Evolutionary conservation across 2,888 invertebrate genomes (phyloP), one percentile per base, ranked within the genome.

Genomic region (Chloroclystis v-ata): DNA sequence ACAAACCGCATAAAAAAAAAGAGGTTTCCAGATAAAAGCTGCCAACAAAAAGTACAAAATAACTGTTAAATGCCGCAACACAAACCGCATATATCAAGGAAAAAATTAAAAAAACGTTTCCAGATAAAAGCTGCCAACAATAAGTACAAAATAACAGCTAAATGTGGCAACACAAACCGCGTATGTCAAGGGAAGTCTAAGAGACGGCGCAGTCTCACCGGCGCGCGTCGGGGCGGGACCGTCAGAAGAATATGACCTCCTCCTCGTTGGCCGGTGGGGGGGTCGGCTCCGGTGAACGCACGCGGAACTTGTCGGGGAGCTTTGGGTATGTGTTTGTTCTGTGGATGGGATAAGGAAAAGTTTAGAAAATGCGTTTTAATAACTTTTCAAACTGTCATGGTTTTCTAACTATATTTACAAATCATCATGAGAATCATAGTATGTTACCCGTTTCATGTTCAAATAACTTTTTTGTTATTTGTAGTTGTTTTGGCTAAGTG

Each of bases 321-420:
- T 93, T 92, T 13, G 93, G 93, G 76, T 93, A 93, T 0, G 93
- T 92, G 76, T 93, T 91, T 25, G 92, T 93, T 68, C 92, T 90
- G 67, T 1, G 14, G 14, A 32, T 13, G 9, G 9, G 3, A 5
- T 32, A 1, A 8, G 13, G 0, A 32, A 12, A 7, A n/a, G n/a
- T n/a, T n/a, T 30, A 8, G 13, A 13, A 30, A 30, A 30, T 29
- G 2, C 20, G n/a, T n/a, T n/a, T n/a, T n/a, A n/a, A n/a, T n/a
- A n/a, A n/a, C n/a, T n/a, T n/a, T n/a, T n/a, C n/a, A n/a, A n/a
- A n/a, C n/a, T n/a, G n/a, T n/a, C n/a, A n/a, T n/a, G n/a, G n/a
- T n/a, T n/a, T n/a, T n/a, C n/a, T n/a, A n/a, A n/a, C n/a, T n/a
- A n/a, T n/a, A n/a, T n/a, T n/a, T n/a, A n/a, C n/a, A n/a, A n/a